Percentiles rank a stretch among this genome's conserved stretches.
phyloP scores from a whole-genome alignment of 2,888 invertebrate species.

The Exocentrus adspersus region DNA sequence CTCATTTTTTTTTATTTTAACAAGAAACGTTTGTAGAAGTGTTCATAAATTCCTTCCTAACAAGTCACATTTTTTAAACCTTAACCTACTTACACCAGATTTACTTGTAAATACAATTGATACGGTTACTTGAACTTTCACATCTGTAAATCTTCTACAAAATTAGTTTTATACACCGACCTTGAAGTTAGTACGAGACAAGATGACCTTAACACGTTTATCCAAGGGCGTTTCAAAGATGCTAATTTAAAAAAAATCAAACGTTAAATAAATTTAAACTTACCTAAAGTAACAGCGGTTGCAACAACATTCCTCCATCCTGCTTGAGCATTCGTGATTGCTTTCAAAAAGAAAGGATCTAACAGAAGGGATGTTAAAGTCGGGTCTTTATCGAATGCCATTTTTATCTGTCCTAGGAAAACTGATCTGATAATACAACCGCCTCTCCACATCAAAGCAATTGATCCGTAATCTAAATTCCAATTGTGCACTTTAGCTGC shows the following conservation, averaged over 20 bases:
- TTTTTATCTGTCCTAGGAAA: conserved; percentile 91
- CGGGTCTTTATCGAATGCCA: conserved; percentile 91
- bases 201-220: background rate
- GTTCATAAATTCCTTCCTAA: too few species aligned
- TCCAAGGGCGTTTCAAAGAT: background rate
- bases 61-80: too few species aligned
- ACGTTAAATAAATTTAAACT: conserved; percentile 12
- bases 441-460: conserved; percentile 99
- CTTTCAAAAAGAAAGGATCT: conserved; percentile 92
- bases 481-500: conserved; percentile 91
- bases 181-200: background rate
- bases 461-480: conserved; percentile 97
- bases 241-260: background rate
- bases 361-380: conserved; percentile 86
- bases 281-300: conserved; percentile 66
- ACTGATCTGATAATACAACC: conserved; percentile 97
- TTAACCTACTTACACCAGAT: background rate
- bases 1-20: conserved; percentile 8
- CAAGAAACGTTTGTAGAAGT: too few species aligned
- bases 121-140: too few species aligned
- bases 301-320: conserved; percentile 89
- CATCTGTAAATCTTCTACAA: background rate
- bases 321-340: conserved; percentile 81
- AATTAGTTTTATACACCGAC: background rate
- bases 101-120: too few species aligned